Evolutionary conservation across 64 coral and sea anemone genomes (phyloP), one percentile per base, ranked within the genome.

Genomic region (Acropora tenuis): DNA sequence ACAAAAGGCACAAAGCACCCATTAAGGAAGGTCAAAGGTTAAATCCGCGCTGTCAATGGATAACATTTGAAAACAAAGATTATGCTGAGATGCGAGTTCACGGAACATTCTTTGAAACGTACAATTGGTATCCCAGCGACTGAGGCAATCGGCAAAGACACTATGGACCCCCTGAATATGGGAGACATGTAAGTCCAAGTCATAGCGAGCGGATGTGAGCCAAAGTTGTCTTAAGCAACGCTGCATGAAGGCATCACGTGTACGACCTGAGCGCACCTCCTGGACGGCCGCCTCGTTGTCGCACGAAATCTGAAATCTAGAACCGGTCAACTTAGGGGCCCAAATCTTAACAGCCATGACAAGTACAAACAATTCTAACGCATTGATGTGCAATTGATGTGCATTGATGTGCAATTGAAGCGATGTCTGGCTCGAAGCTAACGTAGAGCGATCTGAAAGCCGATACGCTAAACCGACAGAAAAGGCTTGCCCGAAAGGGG

Each of bases 181-280:
- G 41, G 41, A 12, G 47, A 69, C 65, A 18, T 69, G 58, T 42
- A 86, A 46, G 41, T 86, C 65, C 11, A 86, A 59, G 72, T 86
- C 83, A 49, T 69, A 86, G 11, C 83, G 83, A 86, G 83, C 83
- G 41, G 83, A 42, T 3, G 68, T 69, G 66, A 86, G 43, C 83
- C 83, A 86, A 41, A 86, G 55, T 69, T 86, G 58, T 69, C 86
- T 47, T 41, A 88, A 73, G 45, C 71, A 88, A 12, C 67, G 73
- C 71, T 88, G 71, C 47, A 88, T 75, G 50, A 88, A 88, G 41
- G 71, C 18, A 50, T 75, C 86, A 17, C 71, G 86, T 52, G 69
- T 55, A 41, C 86, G 72, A 57, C 86, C 86, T 11, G 67, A 18
- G 69, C 69, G 43, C 12, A 87, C 45, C 12, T 46, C 84, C 10